A percentile compares a stretch with the other conserved stretches of the same genome.
Conservation (phyloP, 2,797 vertebrate genomes). For the Lepus townsendii region DNA sequence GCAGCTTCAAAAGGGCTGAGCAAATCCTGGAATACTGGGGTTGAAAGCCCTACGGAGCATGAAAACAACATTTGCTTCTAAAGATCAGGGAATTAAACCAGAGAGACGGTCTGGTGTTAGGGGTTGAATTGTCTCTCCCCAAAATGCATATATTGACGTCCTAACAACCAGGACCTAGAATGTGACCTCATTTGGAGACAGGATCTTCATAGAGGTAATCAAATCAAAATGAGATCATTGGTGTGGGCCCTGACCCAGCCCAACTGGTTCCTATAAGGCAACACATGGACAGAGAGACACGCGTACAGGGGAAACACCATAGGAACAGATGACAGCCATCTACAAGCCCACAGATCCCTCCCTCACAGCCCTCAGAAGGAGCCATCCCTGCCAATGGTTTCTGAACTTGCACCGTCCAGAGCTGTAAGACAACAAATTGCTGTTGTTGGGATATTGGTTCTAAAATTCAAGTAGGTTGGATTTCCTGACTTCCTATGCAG, state of each 20-base stretch:
- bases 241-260: not conserved
- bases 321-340: not conserved
- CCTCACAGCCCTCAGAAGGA: not conserved
- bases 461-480: not conserved
- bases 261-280: not conserved
- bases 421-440: not conserved
- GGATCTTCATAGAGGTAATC: not conserved
- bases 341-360: not conserved
- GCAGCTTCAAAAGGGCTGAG: conserved; percentile 60
- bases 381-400: not conserved
- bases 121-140: conserved; percentile 32
- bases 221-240: conserved; percentile 12
- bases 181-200: not conserved
- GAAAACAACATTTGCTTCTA: not conserved
- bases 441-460: not conserved
- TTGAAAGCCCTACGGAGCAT: conserved; percentile 35
- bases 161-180: not conserved
- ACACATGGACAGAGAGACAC: not conserved
- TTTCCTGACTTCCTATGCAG: not conserved
- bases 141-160: not conserved
- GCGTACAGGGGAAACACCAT: not conserved
- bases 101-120: not conserved
- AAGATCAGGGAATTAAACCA: conserved; percentile 40
- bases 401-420: not conserved
- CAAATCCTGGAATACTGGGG: conserved; percentile 54